phyloP scores from a whole-genome alignment of 2,113 vertebrate species.

The Holacanthus passer region DNA sequence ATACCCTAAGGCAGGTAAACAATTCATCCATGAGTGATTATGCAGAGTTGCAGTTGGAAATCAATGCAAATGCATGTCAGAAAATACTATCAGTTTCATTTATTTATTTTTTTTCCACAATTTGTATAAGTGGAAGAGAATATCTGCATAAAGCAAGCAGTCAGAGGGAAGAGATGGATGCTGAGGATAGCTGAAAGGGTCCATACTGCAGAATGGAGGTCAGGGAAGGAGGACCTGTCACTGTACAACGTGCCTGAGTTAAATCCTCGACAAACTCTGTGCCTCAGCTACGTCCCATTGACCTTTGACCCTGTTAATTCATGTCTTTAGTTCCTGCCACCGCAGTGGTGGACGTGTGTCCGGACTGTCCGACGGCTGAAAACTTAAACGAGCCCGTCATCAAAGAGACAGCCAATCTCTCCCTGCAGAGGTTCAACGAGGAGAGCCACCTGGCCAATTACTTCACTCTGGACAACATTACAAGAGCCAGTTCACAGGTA shows the following conservation, averaged over 20 bases:
- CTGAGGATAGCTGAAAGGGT: background rate
- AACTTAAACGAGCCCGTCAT: conserved; percentile 58
- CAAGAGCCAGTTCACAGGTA: conserved; percentile 72
- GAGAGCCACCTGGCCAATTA: conserved; percentile 63
- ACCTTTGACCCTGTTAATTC: conserved; percentile 6
- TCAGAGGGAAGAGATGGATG: background rate
- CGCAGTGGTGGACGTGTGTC: conserved; percentile 44
- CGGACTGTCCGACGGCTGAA: conserved; percentile 66
- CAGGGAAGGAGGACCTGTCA: background rate
- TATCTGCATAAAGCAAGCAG: background rate
- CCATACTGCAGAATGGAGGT: background rate
- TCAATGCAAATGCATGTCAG: background rate
- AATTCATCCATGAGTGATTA: background rate
- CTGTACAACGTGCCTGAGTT: background rate
- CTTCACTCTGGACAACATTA: conserved; percentile 71
- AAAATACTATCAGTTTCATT: background rate
- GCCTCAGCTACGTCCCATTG: background rate
- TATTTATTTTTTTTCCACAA: background rate
- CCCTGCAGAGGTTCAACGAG: conserved; percentile 72
- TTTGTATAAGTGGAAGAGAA: background rate
- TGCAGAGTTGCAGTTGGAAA: background rate
- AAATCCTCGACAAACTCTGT: background rate
- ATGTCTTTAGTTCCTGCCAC: conserved; percentile 59
- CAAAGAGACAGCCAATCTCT: conserved; percentile 67
- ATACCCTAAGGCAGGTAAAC: background rate